Evolutionary conservation across 53 echinoderm and acorn worm species (phyloP).

Genomic region (Crossaster papposus): DNA sequence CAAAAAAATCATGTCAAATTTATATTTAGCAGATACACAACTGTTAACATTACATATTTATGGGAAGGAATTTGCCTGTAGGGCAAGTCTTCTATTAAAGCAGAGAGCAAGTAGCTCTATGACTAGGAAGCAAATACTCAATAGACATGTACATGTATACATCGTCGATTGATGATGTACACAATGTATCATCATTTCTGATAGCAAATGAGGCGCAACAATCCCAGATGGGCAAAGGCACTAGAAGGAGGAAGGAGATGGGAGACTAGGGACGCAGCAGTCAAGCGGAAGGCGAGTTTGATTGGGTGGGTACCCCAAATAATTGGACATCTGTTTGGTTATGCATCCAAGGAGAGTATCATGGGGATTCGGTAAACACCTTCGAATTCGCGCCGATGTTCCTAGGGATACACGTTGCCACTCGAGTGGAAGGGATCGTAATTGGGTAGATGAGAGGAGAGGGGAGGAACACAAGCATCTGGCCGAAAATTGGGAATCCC

Average conservation of each 20-base stretch:
- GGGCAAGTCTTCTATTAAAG: not conserved
- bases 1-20: not conserved
- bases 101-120: not conserved
- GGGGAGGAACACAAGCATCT: not conserved
- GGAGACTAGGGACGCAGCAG: slow-evolving; percentile 20
- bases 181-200: not conserved
- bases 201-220: slow-evolving; percentile 28
- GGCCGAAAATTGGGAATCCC: slow-evolving; percentile 5
- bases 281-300: slow-evolving; percentile 21
- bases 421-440: slow-evolving; percentile 40
- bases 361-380: not conserved
- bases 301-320: slow-evolving; percentile 23
- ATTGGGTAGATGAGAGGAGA: slow-evolving; percentile 18
- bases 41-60: not conserved
- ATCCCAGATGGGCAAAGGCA: slow-evolving; percentile 21
- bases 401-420: not conserved
- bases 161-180: not conserved
- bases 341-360: not conserved
- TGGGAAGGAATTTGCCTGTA: not conserved
- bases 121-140: not conserved
- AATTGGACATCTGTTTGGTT: slow-evolving; percentile 50
- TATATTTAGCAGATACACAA: not conserved
- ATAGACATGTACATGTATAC: not conserved
- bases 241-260: not conserved
- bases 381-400: not conserved